Evolutionary conservation across 1,140 invertebrate species (phyloP).

Genomic region (Physella acuta): DNA sequence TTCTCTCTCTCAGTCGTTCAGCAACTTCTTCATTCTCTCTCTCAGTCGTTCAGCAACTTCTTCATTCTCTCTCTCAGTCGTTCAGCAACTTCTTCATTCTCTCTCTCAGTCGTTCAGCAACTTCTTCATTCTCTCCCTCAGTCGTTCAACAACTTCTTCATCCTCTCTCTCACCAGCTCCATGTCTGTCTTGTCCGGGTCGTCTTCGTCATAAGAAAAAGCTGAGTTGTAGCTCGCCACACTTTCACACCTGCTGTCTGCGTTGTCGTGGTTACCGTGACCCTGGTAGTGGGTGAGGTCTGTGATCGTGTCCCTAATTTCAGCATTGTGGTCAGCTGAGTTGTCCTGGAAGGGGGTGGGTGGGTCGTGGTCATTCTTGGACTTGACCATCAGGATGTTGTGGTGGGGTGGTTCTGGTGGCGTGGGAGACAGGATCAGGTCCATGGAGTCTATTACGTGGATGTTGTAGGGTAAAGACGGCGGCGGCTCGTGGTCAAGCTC

Average conservation of each 20-base stretch:
- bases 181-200: neutral
- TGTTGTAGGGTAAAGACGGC: neutral
- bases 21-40: too few species aligned
- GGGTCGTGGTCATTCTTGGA: neutral
- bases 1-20: too few species aligned
- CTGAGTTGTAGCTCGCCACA: constrained; percentile 12
- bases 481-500: neutral
- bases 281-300: neutral
- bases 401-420: neutral
- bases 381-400: neutral
- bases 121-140: too few species aligned
- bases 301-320: too few species aligned
- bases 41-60: too few species aligned
- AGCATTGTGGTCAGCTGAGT: neutral
- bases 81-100: too few species aligned
- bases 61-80: too few species aligned
- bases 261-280: too few species aligned
- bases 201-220: constrained; percentile 16
- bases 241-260: neutral
- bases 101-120: too few species aligned
- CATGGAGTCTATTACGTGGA: too few species aligned
- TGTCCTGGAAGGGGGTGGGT: too few species aligned
- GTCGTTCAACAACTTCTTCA: neutral
- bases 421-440: too few species aligned
- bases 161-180: constrained; percentile 3